These are phyloP conservation scores for Drosophila tanythrix DNA, from an alignment of 2,888 invertebrate genomes.

Conservation along the genomic window DNA sequence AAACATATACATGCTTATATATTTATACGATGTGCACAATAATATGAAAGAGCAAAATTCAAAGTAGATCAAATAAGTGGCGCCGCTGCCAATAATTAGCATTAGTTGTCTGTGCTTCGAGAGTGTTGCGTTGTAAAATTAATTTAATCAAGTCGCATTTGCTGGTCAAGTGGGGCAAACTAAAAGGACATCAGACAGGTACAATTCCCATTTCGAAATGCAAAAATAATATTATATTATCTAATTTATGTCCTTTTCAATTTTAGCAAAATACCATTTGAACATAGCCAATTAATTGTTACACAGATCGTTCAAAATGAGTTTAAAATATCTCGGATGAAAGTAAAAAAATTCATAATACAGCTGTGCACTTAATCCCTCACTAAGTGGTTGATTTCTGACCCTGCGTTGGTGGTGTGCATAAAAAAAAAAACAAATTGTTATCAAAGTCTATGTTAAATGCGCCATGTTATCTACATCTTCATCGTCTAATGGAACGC, in stretches of 20 bases:
- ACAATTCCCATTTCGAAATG: background rate
- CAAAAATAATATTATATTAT: background rate
- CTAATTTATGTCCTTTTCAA: background rate
- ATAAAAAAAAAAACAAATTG: background rate
- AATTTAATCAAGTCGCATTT: background rate
- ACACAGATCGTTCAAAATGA: background rate
- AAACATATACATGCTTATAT: conserved; percentile 3
- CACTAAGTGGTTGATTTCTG: conserved; percentile 2
- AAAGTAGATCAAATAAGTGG: background rate
- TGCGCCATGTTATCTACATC: conserved; percentile 1
- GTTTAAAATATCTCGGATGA: background rate
- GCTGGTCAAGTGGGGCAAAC: background rate
- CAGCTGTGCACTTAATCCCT: background rate
- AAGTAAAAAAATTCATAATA: background rate
- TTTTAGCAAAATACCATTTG: background rate
- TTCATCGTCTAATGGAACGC: conserved; percentile 1
- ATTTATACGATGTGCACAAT: conserved; percentile 9
- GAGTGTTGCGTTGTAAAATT: background rate
- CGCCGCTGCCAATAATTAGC: background rate
- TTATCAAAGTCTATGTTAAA: conserved; percentile 2
- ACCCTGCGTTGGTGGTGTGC: background rate
- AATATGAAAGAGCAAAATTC: conserved; percentile 2
- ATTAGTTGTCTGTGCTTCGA: background rate
- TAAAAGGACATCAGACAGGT: background rate
- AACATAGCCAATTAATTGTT: background rate